Conservation (phyloP, 2,797 vertebrate species). For the Megaceryle alcyon region DNA sequence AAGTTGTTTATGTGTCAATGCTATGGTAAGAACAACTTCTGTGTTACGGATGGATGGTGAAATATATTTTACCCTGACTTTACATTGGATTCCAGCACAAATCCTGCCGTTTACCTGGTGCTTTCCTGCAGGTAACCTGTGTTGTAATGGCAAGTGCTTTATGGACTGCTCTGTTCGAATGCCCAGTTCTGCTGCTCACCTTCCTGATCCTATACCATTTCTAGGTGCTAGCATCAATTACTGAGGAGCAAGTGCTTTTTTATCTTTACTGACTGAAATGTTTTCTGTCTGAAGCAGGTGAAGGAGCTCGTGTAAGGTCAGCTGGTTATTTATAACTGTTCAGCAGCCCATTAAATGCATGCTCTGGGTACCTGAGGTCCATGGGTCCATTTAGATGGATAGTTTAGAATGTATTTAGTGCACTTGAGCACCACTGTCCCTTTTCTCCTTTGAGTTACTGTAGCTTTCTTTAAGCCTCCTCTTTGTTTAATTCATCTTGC, state of each 20-base stretch:
- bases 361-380: neutral
- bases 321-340: neutral
- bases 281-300: neutral
- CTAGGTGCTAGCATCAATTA: neutral
- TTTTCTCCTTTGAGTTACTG: slow-evolving; percentile 8
- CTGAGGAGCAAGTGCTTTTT: neutral
- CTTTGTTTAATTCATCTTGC: neutral
- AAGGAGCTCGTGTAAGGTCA: neutral
- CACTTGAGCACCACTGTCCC: neutral
- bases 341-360: neutral
- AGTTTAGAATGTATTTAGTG: neutral
- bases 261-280: neutral
- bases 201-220: neutral
- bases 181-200: neutral
- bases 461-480: neutral
- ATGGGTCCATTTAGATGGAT: neutral
- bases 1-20: neutral
- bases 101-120: neutral
- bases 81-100: neutral
- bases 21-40: neutral
- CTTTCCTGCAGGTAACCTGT: neutral
- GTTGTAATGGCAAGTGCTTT: neutral
- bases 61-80: neutral
- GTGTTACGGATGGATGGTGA: neutral
- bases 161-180: neutral